Evolutionary conservation across 2,113 vertebrate genomes (phyloP).

Genomic region (Nothobranchius kuhntae): DNA sequence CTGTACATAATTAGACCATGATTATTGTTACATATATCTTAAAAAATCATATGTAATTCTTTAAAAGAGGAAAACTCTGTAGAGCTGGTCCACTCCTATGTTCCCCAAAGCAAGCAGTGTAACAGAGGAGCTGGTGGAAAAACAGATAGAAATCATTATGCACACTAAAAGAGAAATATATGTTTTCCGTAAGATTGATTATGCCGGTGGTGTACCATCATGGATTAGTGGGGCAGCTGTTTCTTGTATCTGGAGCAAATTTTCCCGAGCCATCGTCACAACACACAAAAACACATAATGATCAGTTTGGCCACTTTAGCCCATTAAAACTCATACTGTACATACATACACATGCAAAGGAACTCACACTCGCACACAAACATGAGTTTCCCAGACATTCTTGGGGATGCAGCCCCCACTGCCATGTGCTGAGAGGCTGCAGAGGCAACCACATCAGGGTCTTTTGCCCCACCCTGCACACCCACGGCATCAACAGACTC

Average conservation of each 20-base stretch:
- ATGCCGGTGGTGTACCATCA: slow-evolving; percentile 49
- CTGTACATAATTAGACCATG: too few species aligned
- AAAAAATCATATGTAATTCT: too few species aligned
- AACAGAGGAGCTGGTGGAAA: not conserved
- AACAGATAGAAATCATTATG: slow-evolving; percentile 12
- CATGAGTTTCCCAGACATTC: slow-evolving; percentile 61
- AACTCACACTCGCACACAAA: slow-evolving; percentile 3
- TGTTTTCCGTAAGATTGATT: slow-evolving; percentile 41
- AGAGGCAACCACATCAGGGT: slow-evolving; percentile 68
- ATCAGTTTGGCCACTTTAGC: slow-evolving; percentile 44
- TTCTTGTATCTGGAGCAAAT: slow-evolving; percentile 49
- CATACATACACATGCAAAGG: slow-evolving; percentile 14
- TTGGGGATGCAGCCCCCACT: slow-evolving; percentile 51
- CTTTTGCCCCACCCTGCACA: slow-evolving; percentile 58
- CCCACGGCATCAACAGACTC: slow-evolving; percentile 54
- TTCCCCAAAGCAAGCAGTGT: not conserved
- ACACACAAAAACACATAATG: slow-evolving; percentile 53
- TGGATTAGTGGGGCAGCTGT: slow-evolving; percentile 52
- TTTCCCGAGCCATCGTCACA: slow-evolving; percentile 53
- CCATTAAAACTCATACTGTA: slow-evolving; percentile 35
- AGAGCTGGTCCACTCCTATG: not conserved
- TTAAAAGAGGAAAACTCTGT: not conserved
- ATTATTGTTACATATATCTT: too few species aligned
- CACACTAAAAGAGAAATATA: slow-evolving; percentile 30
- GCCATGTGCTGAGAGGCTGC: slow-evolving; percentile 63